A percentile compares a stretch with the other conserved stretches of the same genome.
phyloP scores from a whole-genome alignment of 2,113 vertebrate species.

The Nothoprocta perdicaria region DNA sequence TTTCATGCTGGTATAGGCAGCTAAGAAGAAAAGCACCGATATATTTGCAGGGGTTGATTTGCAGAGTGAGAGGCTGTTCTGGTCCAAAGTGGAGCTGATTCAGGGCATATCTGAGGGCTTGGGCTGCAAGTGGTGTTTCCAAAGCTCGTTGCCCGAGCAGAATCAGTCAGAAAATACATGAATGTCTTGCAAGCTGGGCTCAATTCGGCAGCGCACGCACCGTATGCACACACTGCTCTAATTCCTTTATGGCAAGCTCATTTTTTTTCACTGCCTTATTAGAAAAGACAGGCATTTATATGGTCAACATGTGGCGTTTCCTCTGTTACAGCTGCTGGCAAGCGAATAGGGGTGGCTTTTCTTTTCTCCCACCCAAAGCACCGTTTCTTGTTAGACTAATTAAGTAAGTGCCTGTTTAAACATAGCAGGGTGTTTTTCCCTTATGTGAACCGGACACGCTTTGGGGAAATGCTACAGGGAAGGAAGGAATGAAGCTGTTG shows the following conservation, averaged over 20 bases:
- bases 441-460: neutral
- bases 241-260: slow-evolving; percentile 51
- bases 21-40: neutral
- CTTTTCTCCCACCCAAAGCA: slow-evolving; percentile 23
- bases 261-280: slow-evolving; percentile 20
- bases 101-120: slow-evolving; percentile 46
- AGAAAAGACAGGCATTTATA: slow-evolving; percentile 15
- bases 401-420: slow-evolving; percentile 47
- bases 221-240: slow-evolving; percentile 38
- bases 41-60: neutral
- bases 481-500: slow-evolving; percentile 49
- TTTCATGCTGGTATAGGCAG: neutral
- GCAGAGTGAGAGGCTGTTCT: slow-evolving; percentile 3
- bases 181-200: slow-evolving; percentile 58
- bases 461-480: slow-evolving; percentile 14
- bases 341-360: neutral
- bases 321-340: neutral
- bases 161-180: slow-evolving; percentile 64
- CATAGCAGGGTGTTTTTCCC: neutral
- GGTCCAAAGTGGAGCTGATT: slow-evolving; percentile 47
- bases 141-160: slow-evolving; percentile 62
- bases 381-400: neutral
- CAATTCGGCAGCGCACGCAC: slow-evolving; percentile 34
- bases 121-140: slow-evolving; percentile 49
- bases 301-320: slow-evolving; percentile 35